phyloP scores from a whole-genome alignment of 2,888 invertebrate genomes.

The Venusia cambrica region DNA sequence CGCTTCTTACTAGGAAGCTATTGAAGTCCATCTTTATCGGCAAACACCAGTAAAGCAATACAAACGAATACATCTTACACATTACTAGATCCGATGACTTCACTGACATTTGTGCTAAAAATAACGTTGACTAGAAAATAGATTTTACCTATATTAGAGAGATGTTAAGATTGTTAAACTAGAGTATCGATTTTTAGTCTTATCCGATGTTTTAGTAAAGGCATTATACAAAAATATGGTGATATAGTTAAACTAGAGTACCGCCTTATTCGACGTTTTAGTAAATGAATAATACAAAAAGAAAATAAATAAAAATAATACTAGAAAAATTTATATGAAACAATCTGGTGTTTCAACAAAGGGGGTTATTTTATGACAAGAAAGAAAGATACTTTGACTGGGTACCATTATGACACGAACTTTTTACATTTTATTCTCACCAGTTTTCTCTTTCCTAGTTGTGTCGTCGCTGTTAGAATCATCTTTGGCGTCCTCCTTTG shows the following conservation, averaged over 20 bases:
- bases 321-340: conserved; percentile 47
- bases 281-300: conserved; percentile 47
- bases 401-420: conserved; percentile 5
- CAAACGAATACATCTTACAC: conserved; percentile 67
- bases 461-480: conserved; percentile 48
- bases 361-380: conserved; percentile 9
- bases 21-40: conserved; percentile 48
- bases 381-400: conserved; percentile 9
- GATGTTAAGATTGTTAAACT: conserved; percentile 33
- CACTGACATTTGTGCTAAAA: conserved; percentile 73
- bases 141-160: conserved; percentile 46
- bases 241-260: conserved; percentile 26
- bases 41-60: conserved; percentile 62
- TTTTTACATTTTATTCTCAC: conserved; percentile 51
- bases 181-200: conserved; percentile 18
- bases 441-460: conserved; percentile 46
- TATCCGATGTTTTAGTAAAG: conserved; percentile 31
- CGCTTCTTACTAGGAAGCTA: conserved; percentile 19
- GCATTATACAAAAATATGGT: conserved; percentile 50
- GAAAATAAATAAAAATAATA: conserved; percentile 49
- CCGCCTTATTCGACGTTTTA: conserved; percentile 28
- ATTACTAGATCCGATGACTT: conserved; percentile 72
- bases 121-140: conserved; percentile 64
- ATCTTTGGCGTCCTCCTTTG: conserved; percentile 50
- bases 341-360: conserved; percentile 18